Conservation (phyloP, 1,140 invertebrate genomes). For the Bombus vancouverensis region DNA sequence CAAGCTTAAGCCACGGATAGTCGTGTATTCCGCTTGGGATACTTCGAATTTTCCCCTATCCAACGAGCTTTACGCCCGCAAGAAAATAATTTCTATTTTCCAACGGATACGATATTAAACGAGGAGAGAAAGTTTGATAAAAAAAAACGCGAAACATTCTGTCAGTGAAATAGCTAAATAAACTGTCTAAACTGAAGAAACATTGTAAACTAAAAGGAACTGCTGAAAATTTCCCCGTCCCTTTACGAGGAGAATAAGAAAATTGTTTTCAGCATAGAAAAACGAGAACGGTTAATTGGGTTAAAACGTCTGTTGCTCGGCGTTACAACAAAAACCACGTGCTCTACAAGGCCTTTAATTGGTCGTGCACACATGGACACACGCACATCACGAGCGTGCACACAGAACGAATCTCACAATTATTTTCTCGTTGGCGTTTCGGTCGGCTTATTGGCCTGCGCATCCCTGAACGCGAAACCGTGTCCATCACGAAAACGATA, state of each 20-base stretch:
- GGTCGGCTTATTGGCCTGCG: not conserved
- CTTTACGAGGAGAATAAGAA: not conserved
- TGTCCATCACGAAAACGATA: slow-evolving; percentile 34
- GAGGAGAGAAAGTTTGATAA: no score
- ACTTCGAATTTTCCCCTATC: not conserved
- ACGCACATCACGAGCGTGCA: not conserved
- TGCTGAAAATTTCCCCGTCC: not conserved
- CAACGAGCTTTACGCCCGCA: slow-evolving; percentile 11
- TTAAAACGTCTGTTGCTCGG: not conserved
- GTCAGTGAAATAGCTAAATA: no score
- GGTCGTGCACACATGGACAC: not conserved
- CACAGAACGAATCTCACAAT: not conserved
- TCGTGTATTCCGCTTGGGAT: slow-evolving; percentile 13
- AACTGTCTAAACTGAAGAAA: not conserved
- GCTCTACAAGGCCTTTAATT: not conserved
- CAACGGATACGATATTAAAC: no score
- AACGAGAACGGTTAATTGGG: not conserved
- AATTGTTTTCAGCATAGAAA: not conserved
- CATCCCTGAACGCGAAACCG: not conserved
- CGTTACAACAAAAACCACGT: not conserved
- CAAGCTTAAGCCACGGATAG: no score
- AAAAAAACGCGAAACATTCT: not conserved
- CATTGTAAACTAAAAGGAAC: not conserved
- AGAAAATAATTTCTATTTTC: not conserved
- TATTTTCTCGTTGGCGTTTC: slow-evolving; percentile 4